Base-by-base conservation (phyloP, 2,797 vertebrate genomes). In the Potorous gilbertii region DNA sequence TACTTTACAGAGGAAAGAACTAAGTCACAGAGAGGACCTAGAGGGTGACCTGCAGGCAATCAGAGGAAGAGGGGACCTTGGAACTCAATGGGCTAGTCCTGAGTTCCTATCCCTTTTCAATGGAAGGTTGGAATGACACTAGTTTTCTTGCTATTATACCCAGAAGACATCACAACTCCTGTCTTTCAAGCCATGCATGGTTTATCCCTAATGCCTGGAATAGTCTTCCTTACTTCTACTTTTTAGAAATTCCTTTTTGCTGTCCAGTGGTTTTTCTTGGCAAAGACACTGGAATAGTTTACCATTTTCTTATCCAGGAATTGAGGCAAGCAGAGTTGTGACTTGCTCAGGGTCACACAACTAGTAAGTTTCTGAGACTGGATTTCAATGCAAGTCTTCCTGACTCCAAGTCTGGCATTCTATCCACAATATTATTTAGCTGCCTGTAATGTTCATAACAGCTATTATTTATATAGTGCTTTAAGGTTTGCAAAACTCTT, bases 1-100 rank as follows among this genome's bases (percentile, higher is more conserved):
- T n/a, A 74, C 14, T 74, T 74, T 40, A 3, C 9, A 28, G 40
- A 34, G n/a, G 62, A 46, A 0, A 6, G 54, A 54, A 24, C 57
- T 62, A 46, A 92, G 57, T 46, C 52, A 4, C 0, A 1, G 12
- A 56, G 8, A 18, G 21, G 5, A 5, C n/a, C 14, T 34, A 18
- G 34, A 74, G 5, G 34, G 4, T 0, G 16, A 0, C 3, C 29
- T 54, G 24, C 21, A 0, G 0, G 34, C 56, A 10, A 40, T 10
- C 28, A 6, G 74, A 0, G 1, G 28, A 12, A 10, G 29, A 91
- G 28, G 54, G 34, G 24, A 28, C 50, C 9, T 28, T 4, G 28
- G 54, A 55, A 52, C 24, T 29, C 94, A 59, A 46, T 81, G 89
- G 29, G 0, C 0, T 14, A 40, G 89, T 21, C 0, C 3, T 27